A percentile compares a stretch with the other conserved stretches of the same genome.
These are phyloP conservation scores for Hippocampus abdominalis DNA, from an alignment of 2,113 vertebrate species.

Conservation along the genomic window DNA sequence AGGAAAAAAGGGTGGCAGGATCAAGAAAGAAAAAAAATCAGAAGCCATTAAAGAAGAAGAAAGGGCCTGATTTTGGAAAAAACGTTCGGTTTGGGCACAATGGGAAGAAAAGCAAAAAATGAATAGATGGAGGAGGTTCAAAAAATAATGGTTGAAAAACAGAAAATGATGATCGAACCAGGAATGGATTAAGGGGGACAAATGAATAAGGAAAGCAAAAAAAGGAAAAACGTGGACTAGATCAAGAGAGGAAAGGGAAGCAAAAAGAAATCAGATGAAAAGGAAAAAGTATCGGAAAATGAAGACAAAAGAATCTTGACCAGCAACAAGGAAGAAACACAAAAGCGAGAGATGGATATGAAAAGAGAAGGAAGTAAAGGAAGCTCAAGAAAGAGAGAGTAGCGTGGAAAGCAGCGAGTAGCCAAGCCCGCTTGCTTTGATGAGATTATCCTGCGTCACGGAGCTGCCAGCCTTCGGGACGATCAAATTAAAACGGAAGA, in stretches of 20 bases:
- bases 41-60: too few species aligned
- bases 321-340: too few species aligned
- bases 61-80: too few species aligned
- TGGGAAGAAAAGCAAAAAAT: too few species aligned
- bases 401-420: conserved; percentile 38
- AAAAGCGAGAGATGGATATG: background rate
- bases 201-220: background rate
- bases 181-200: background rate
- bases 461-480: conserved; percentile 38
- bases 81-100: too few species aligned
- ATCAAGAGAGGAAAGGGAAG: background rate
- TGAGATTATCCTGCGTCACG: conserved; percentile 53
- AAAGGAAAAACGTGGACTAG: background rate
- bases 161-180: background rate
- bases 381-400: background rate
- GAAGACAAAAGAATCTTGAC: too few species aligned
- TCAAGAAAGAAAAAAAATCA: too few species aligned
- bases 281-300: too few species aligned
- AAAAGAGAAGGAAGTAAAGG: background rate
- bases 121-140: too few species aligned
- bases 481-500: conserved; percentile 46
- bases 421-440: conserved; percentile 42
- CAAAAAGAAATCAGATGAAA: too few species aligned
- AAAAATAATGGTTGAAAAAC: background rate
- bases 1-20: background rate